Evolutionary conservation across 2,888 invertebrate genomes (phyloP).

Genomic region (Drosophila robusta): DNA sequence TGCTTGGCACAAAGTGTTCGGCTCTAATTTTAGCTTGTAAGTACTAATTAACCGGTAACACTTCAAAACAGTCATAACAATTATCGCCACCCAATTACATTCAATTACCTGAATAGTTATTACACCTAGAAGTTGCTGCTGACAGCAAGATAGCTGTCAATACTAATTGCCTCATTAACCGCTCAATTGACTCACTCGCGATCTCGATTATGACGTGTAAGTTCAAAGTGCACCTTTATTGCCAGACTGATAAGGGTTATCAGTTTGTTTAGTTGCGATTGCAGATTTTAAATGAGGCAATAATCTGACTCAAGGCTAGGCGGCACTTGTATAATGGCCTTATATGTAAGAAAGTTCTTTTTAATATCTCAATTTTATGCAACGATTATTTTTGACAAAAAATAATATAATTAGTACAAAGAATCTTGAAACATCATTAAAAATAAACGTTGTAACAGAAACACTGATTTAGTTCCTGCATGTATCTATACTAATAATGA

Average conservation of each 20-base stretch:
- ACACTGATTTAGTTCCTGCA: too few relatives aligned
- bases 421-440: too few relatives aligned
- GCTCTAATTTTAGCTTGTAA: conserved; percentile 11
- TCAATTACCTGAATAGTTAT: conserved; percentile 29
- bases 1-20: neutral
- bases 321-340: neutral
- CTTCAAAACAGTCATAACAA: conserved; percentile 1
- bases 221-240: conserved; percentile 44
- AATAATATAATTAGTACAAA: too few relatives aligned
- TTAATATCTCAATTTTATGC: too few relatives aligned
- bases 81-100: conserved; percentile 33
- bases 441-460: too few relatives aligned
- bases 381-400: too few relatives aligned
- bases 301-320: neutral
- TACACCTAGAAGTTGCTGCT: neutral
- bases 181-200: conserved; percentile 43
- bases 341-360: neutral
- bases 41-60: neutral
- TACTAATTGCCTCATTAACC: conserved; percentile 16
- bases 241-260: conserved; percentile 22
- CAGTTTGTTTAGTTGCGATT: conserved; percentile 12
- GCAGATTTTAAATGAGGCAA: neutral
- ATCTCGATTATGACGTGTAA: conserved; percentile 50
- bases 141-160: conserved; percentile 13
- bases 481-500: too few relatives aligned